Evolutionary conservation across 2,113 vertebrate genomes (phyloP), one percentile per base, ranked within the genome.

Genomic region (Syrmaticus mikado): DNA sequence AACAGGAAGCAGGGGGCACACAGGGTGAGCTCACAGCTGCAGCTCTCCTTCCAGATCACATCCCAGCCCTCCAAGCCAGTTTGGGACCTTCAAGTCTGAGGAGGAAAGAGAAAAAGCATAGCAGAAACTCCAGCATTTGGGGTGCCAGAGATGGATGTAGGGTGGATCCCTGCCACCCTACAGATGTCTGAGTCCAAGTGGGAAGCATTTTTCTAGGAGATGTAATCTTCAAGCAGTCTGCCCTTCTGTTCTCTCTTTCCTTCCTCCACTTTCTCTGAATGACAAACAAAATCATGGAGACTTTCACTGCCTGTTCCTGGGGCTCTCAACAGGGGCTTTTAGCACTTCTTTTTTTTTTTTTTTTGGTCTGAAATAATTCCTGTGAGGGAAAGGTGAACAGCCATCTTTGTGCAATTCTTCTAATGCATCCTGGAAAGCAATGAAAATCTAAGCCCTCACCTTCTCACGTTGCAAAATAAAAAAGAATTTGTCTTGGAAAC

Each of bases 401-500:
- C 57, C 55, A 65, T 61, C 91, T 83, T 81, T 15, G 60, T 50
- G 45, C 48, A 45, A 10, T 87, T 92, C 86, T 90, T 41, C 61
- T 43, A 61, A 64, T 41, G 18, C 18, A 52, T 91, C 27, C n/a
- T 89, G 50, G 60, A 87, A 50, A 83, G 28, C 10, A 70, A 67
- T 25, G 74, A 87, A 90, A 70, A 82, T 38, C 55, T 85, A 64
- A 94, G 55, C 22, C 8, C 6, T 41, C 6, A 6, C 7, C 4
- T 2, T 45, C 57, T 30, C 40, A 24, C 46, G 82, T 84, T 89
- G 32, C 60, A 78, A 91, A 92, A 90, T 68, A 46, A 78, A 94
- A 94, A 86, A 1, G 0, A 72, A 86, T 94, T 95, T 95, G 17
- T 57, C 55, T 92, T 93, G 72, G 87, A 93, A 91, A 46, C 68